Percentiles rank a stretch among this genome's conserved stretches.
These are phyloP conservation scores for Rhabdomys pumilio DNA, from an alignment of 2,797 vertebrate species.

Conservation along the genomic window DNA sequence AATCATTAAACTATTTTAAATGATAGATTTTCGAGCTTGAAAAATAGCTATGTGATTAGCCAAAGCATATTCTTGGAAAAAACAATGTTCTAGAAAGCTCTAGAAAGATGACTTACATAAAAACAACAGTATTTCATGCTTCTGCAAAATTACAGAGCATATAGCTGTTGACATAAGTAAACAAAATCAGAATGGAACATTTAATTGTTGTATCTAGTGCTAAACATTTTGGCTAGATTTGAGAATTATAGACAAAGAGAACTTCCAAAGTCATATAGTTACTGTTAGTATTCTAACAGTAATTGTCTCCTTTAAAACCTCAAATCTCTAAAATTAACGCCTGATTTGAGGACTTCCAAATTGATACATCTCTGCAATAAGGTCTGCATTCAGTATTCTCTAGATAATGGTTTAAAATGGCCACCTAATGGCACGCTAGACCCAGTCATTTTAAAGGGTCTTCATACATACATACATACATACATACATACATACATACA, in stretches of 20 bases:
- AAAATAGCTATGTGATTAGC: slow-evolving; percentile 77
- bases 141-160: slow-evolving; percentile 62
- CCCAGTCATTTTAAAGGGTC: too few species aligned
- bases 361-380: too few species aligned
- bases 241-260: background rate
- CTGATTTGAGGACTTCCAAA: too few species aligned
- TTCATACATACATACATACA: too few species aligned
- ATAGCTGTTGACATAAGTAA: slow-evolving; percentile 70
- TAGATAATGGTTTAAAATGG: too few species aligned
- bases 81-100: slow-evolving; percentile 72
- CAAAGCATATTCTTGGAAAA: slow-evolving; percentile 61
- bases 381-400: too few species aligned
- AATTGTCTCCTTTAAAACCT: too few species aligned
- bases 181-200: slow-evolving; percentile 53
- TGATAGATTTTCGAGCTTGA: slow-evolving; percentile 78
- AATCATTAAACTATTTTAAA: slow-evolving; percentile 81
- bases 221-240: slow-evolving; percentile 50
- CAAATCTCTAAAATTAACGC: too few species aligned
- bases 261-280: slow-evolving; percentile 46
- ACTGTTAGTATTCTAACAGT: too few species aligned
- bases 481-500: too few species aligned
- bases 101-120: slow-evolving; percentile 43
- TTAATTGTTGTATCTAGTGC: slow-evolving; percentile 51
- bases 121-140: slow-evolving; percentile 26
- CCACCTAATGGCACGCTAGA: too few species aligned